Conservation (phyloP, 1,140 invertebrate species). For the Lepidurus arcticus region DNA sequence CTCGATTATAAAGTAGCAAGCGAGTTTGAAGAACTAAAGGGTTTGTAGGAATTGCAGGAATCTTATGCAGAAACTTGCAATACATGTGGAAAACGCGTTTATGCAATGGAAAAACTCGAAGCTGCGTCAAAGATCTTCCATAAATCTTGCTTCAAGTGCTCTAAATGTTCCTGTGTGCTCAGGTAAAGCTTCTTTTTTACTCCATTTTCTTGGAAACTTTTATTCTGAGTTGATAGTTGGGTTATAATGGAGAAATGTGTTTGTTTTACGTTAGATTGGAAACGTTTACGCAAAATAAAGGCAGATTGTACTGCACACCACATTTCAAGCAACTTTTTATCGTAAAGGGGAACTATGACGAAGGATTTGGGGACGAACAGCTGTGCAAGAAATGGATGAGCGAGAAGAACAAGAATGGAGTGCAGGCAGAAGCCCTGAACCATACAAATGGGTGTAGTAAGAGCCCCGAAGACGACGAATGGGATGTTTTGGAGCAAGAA, state of each 20-base stretch:
- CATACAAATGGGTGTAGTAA: slow-evolving; percentile 24
- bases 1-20: not conserved
- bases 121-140: slow-evolving; percentile 68
- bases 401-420: not conserved
- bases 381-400: slow-evolving; percentile 47
- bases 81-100: slow-evolving; percentile 66
- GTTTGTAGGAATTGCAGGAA: slow-evolving; percentile 50
- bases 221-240: slow-evolving; percentile 16
- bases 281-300: slow-evolving; percentile 67
- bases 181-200: slow-evolving; percentile 51
- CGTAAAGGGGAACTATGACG: slow-evolving; percentile 77
- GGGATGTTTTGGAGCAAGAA: slow-evolving; percentile 22
- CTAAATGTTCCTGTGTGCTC: slow-evolving; percentile 65
- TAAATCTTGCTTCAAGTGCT: slow-evolving; percentile 72
- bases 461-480: not conserved
- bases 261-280: slow-evolving; percentile 58
- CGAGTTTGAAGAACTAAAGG: not conserved
- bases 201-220: slow-evolving; percentile 35
- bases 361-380: slow-evolving; percentile 58
- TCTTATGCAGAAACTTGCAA: slow-evolving; percentile 59
- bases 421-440: slow-evolving; percentile 4
- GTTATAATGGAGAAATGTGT: not conserved
- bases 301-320: slow-evolving; percentile 67
- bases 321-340: slow-evolving; percentile 78
- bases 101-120: slow-evolving; percentile 72